Evolutionary conservation across 1,140 invertebrate genomes (phyloP), one percentile per base, ranked within the genome.

Genomic region (Uloborus diversus): DNA sequence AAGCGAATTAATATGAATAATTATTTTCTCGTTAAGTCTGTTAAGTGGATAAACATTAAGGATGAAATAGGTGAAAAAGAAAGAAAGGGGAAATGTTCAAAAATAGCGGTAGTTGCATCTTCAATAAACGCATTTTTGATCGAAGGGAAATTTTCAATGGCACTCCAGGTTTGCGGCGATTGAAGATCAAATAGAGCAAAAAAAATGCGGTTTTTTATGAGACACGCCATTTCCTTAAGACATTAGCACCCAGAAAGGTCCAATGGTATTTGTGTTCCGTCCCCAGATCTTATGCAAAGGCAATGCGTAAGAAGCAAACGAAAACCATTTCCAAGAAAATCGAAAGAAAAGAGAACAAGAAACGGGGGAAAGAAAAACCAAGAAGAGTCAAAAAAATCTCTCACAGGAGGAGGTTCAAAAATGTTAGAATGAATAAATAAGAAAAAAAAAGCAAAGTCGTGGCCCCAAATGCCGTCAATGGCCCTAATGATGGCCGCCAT

Each of bases 401-500:
- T 56, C 51, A 35, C 47, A 30, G 66, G 49, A 56, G 66, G 66
- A 27, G 66, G 66, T 33, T 30, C n/a, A 33, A 23, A 56, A 69
- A 69, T 49, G 66, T 69, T 32, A 56, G 49, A 56, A 49, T 42
- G 56, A 66, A 66, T 28, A 51, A 28, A 17, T 13, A 35, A 62
- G 35, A 64, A 62, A 64, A 42, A 64, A 35, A 57, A 56, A 27
- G 33, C 49, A 32, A 49, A 51, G 42, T 51, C 71, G 42, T 53
- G 71, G 57, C 71, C 71, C 71, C 53, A 47, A 59, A 61, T 73
- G 56, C 69, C 71, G 59, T 76, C 71, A 76, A 76, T 76, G 61
- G 71, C 25, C 71, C 71, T 76, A 76, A 76, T 76, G 71, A 76
- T 76, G 71, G 71, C 28, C 61, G 59, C 71, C 59, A 76, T 76